phyloP scores from a whole-genome alignment of 1,140 invertebrate genomes.

The Drosophila subobscura region DNA sequence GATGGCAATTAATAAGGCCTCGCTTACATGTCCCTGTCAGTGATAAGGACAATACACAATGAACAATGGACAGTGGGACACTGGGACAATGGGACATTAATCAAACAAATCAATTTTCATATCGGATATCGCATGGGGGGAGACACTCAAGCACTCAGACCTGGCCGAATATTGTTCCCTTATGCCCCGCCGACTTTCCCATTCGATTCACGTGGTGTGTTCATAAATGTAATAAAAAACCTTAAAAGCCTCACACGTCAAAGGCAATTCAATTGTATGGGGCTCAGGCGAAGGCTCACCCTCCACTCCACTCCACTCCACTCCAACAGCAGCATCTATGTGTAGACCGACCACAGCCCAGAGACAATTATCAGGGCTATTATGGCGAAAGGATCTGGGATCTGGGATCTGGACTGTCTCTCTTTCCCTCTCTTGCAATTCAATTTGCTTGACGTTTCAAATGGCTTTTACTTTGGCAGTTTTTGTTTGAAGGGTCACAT shows the following conservation, averaged over 20 bases:
- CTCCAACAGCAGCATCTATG: background rate
- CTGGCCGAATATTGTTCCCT: constrained; percentile 2
- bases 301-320: no score
- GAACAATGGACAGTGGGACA: constrained; percentile 14
- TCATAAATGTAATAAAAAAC: constrained; percentile 80
- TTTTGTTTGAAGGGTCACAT: constrained; percentile 57
- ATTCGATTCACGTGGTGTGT: constrained; percentile 5
- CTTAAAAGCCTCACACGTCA: constrained; percentile 75
- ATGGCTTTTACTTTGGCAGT: constrained; percentile 50
- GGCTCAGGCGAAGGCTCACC: background rate
- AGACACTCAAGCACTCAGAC: constrained; percentile 25
- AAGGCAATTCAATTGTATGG: constrained; percentile 65
- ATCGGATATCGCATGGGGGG: constrained; percentile 35
- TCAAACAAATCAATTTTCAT: constrained; percentile 79
- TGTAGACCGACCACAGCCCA: constrained; percentile 26
- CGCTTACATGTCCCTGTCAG: constrained; percentile 33
- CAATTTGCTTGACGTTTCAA: constrained; percentile 63
- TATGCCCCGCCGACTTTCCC: no score
- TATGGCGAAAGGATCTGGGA: constrained; percentile 1
- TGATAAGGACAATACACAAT: constrained; percentile 2
- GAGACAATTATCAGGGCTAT: constrained; percentile 58
- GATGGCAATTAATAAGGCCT: constrained; percentile 67
- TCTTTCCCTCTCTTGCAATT: constrained; percentile 21
- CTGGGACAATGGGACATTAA: constrained; percentile 59
- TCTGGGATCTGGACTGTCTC: constrained; percentile 10